Evolutionary conservation across 2,113 vertebrate species (phyloP).

Genomic region (Varanus salvator): DNA sequence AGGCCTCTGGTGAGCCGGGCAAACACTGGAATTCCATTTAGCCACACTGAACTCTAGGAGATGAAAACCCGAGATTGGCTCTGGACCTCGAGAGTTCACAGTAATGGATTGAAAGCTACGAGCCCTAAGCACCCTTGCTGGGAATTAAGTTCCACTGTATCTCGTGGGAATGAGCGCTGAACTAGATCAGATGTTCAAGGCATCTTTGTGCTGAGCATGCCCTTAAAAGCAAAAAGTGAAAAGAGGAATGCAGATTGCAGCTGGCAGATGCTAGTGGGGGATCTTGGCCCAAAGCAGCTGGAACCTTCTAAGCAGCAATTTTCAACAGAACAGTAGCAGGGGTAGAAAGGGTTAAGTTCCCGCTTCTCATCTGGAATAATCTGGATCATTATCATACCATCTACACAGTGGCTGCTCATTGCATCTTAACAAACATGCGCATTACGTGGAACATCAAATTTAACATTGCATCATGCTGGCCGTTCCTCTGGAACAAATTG

Average conservation of each 20-base stretch:
- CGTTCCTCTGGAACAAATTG: neutral
- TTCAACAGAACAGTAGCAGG: neutral
- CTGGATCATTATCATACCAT: no score
- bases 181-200: neutral
- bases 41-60: neutral
- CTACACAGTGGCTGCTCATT: neutral
- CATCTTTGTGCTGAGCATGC: neutral
- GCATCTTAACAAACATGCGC: neutral
- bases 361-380: neutral
- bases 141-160: neutral
- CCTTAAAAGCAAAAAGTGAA: neutral
- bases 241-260: no score
- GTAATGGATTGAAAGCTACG: neutral
- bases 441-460: neutral
- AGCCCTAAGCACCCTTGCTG: neutral
- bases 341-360: neutral
- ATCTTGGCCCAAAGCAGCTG: neutral
- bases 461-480: neutral
- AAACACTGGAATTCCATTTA: neutral
- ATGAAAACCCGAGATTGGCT: constrained; percentile 1
- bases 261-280: no score
- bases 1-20: no score
- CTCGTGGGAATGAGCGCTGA: neutral
- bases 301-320: neutral
- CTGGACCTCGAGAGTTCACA: neutral